Percentiles rank a stretch among this genome's conserved stretches.
Evolutionary conservation across 2,113 vertebrate species (phyloP).

Genomic region (Chascanopsetta lugubris): DNA sequence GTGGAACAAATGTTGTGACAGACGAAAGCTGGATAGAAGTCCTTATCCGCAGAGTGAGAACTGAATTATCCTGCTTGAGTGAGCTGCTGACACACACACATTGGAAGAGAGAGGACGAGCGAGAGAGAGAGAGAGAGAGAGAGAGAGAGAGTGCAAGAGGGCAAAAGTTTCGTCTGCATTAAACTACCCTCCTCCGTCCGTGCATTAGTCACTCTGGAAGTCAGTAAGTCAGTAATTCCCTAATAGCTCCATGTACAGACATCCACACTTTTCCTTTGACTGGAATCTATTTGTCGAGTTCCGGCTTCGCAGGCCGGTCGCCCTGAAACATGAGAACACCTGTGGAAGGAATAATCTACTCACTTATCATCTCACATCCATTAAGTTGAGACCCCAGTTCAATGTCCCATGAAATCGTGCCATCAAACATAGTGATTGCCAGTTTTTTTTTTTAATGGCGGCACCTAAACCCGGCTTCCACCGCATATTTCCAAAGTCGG

Average conservation of each 20-base stretch:
- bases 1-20: slow-evolving; percentile 77
- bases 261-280: slow-evolving; percentile 43
- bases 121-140: slow-evolving; percentile 25
- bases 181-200: slow-evolving; percentile 59
- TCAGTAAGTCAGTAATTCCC: slow-evolving; percentile 56
- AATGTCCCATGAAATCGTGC: too few species aligned
- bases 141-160: slow-evolving; percentile 8
- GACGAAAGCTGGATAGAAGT: slow-evolving; percentile 74
- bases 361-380: too few species aligned
- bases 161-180: slow-evolving; percentile 54
- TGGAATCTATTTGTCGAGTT: slow-evolving; percentile 22
- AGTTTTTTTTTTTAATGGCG: too few species aligned
- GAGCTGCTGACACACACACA: slow-evolving; percentile 70
- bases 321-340: slow-evolving; percentile 37
- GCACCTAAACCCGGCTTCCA: not conserved
- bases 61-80: slow-evolving; percentile 75
- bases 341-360: slow-evolving; percentile 34
- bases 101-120: slow-evolving; percentile 28
- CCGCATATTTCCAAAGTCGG: not conserved
- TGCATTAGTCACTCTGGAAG: slow-evolving; percentile 60
- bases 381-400: too few species aligned
- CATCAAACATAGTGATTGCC: too few species aligned
- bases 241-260: slow-evolving; percentile 54
- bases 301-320: slow-evolving; percentile 5
- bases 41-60: slow-evolving; percentile 70